Evolutionary conservation across 37 sponge, comb jelly and placozoan genomes (phyloP).

Genomic region (Spongilla lacustris): DNA sequence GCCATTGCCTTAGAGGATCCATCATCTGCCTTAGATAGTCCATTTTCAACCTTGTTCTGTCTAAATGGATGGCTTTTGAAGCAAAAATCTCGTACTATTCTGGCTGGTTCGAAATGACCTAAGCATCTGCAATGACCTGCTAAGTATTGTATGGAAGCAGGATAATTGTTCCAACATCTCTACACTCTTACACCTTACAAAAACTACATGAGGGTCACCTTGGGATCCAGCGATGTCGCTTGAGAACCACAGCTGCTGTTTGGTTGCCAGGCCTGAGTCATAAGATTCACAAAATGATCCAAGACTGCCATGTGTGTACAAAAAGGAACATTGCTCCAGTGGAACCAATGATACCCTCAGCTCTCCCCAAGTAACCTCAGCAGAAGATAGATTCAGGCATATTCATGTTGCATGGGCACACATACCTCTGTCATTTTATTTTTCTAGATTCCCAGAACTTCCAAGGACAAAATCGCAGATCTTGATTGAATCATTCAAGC

Average conservation of each 20-base stretch:
- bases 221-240: constrained; percentile 13
- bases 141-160: constrained; percentile 9
- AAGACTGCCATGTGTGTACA: no score
- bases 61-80: constrained; percentile 5
- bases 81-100: background rate
- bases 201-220: constrained; percentile 32
- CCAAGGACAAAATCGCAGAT: no score
- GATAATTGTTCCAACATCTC: constrained; percentile 8
- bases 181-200: constrained; percentile 7
- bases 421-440: no score
- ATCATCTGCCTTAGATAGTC: no score
- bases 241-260: background rate
- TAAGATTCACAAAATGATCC: background rate
- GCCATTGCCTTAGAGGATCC: no score
- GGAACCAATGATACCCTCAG: background rate
- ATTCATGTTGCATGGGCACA: no score
- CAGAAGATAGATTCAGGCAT: no score
- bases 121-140: constrained; percentile 19
- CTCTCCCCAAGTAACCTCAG: background rate
- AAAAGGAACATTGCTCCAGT: background rate
- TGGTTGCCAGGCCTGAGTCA: constrained; percentile 22
- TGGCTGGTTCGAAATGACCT: constrained; percentile 29
- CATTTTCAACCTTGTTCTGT: no score
- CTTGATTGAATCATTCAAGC: no score
- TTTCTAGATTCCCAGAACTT: no score